phyloP scores from a whole-genome alignment of 1,140 invertebrate genomes.

The Drosophila micromelanica region DNA sequence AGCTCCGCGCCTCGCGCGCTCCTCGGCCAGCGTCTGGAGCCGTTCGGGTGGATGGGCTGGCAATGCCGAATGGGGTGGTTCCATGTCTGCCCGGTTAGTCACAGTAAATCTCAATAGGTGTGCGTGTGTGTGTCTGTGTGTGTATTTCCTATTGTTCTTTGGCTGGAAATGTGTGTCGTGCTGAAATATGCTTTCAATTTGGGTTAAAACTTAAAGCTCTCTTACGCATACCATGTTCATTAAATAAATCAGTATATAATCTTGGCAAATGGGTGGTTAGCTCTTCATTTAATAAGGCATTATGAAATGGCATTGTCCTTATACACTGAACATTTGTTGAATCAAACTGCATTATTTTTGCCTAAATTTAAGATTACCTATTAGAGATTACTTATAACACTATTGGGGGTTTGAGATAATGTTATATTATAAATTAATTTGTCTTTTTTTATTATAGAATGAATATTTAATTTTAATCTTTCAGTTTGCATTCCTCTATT shows the following conservation, averaged over 20 bases:
- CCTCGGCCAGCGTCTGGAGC: slow-evolving; percentile 39
- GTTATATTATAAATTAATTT: too few species aligned
- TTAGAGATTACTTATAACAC: too few species aligned
- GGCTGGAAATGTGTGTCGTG: slow-evolving; percentile 23
- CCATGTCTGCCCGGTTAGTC: slow-evolving; percentile 33
- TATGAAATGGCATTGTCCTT: background rate
- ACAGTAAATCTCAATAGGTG: slow-evolving; percentile 1
- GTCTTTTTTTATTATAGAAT: too few species aligned
- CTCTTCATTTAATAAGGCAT: background rate
- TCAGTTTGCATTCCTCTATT: too few species aligned
- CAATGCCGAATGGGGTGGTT: slow-evolving; percentile 29
- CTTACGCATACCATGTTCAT: slow-evolving; percentile 7
- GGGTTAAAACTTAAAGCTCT: slow-evolving; percentile 70
- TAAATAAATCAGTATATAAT: slow-evolving; percentile 9
- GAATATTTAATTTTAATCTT: too few species aligned
- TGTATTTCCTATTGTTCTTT: slow-evolving; percentile 1
- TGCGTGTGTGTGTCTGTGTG: slow-evolving; percentile 13
- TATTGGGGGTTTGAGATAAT: too few species aligned
- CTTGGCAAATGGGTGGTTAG: background rate
- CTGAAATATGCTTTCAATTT: slow-evolving; percentile 54
- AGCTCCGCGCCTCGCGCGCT: slow-evolving; percentile 29
- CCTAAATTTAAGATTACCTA: too few species aligned
- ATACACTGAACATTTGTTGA: background rate
- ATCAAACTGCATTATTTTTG: background rate
- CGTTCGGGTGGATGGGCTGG: background rate